A percentile compares a stretch with the other conserved stretches of the same genome.
phyloP scores from a whole-genome alignment of 2,797 vertebrate genomes.

The Bradypodion pumilum region DNA sequence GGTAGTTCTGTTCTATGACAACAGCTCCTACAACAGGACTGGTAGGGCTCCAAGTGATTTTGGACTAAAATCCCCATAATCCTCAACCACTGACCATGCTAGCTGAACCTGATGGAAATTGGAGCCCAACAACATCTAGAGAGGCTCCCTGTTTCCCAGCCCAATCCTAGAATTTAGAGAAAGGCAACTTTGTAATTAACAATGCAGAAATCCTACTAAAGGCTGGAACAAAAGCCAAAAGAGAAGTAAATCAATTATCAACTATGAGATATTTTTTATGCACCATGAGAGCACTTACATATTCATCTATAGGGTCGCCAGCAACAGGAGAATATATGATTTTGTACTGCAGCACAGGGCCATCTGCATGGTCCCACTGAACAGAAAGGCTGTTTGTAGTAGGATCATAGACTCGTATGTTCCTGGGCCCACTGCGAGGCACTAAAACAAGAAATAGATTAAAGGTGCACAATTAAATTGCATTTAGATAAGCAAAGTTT shows the following conservation, averaged over 20 bases:
- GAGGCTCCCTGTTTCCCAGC: background rate
- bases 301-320: slow-evolving; percentile 93
- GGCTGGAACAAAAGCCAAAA: background rate
- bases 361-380: slow-evolving; percentile 95
- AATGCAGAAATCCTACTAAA: background rate
- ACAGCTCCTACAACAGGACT: background rate
- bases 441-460: slow-evolving; percentile 75
- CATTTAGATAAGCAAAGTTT: background rate
- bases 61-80: background rate
- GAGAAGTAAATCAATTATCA: background rate
- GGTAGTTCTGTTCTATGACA: background rate
- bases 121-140: background rate
- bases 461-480: background rate
- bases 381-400: slow-evolving; percentile 93
- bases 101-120: background rate
- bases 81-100: background rate
- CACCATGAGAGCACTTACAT: slow-evolving; percentile 79
- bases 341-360: slow-evolving; percentile 91
- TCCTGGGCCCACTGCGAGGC: slow-evolving; percentile 89
- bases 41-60: background rate
- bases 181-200: background rate
- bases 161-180: background rate
- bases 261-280: background rate
- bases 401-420: slow-evolving; percentile 89
- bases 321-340: slow-evolving; percentile 88